Conservation (phyloP, 2,888 invertebrate genomes). For the Congeria kusceri region DNA sequence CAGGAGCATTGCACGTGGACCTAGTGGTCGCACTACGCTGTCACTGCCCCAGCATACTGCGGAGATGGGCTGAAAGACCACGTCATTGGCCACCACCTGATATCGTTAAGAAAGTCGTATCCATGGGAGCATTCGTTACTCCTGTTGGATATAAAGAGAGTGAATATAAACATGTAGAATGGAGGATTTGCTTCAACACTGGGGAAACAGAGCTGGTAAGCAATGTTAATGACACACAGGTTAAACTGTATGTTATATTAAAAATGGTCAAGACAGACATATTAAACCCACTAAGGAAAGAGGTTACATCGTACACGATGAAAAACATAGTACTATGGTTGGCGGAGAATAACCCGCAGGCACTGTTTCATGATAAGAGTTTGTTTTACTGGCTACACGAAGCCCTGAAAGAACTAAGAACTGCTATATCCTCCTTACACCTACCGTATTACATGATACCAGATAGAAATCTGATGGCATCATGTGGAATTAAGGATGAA, state of each 20-base stretch:
- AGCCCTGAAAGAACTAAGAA: too few relatives aligned
- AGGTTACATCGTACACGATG: slow-evolving; percentile 21
- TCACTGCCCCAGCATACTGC: slow-evolving; percentile 7
- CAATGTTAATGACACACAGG: slow-evolving; percentile 18
- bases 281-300: slow-evolving; percentile 10
- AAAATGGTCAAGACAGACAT: neutral
- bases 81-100: slow-evolving; percentile 11
- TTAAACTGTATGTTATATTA: slow-evolving; percentile 16
- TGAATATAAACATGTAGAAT: slow-evolving; percentile 10
- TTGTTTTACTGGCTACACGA: too few relatives aligned
- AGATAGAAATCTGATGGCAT: too few relatives aligned
- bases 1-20: too few relatives aligned
- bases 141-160: slow-evolving; percentile 26
- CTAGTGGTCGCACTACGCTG: too few relatives aligned
- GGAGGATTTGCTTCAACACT: slow-evolving; percentile 25
- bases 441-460: too few relatives aligned
- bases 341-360: neutral
- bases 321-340: slow-evolving; percentile 26
- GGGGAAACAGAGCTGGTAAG: slow-evolving; percentile 1
- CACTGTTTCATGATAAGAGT: too few relatives aligned
- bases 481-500: too few relatives aligned
- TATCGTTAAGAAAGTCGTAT: neutral
- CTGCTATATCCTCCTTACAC: too few relatives aligned
- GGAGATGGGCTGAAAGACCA: slow-evolving; percentile 3
- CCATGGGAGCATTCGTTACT: slow-evolving; percentile 12